Percentiles rank a stretch among this genome's conserved stretches.
Conservation (phyloP, 1,140 invertebrate species). For the Lucilia sericata region DNA sequence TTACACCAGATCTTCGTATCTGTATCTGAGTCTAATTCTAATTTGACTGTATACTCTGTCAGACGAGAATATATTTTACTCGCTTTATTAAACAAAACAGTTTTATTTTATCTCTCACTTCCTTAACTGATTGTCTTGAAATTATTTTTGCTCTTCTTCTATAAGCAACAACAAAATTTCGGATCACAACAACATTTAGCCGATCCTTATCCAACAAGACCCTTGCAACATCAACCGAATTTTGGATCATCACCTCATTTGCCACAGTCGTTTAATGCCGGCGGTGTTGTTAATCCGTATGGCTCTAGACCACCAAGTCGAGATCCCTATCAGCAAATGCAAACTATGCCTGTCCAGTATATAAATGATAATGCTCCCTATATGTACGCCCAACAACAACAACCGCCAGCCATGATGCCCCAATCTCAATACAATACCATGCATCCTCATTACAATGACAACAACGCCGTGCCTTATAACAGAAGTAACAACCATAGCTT, state of each 20-base stretch:
- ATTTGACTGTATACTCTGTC: no score
- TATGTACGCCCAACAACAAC: constrained; percentile 56
- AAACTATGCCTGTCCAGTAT: constrained; percentile 62
- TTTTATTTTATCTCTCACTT: not conserved
- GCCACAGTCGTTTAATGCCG: constrained; percentile 66
- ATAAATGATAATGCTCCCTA: constrained; percentile 66
- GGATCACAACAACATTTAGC: constrained; percentile 73
- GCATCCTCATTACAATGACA: constrained; percentile 63
- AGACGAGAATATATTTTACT: no score
- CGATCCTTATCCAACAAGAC: constrained; percentile 61
- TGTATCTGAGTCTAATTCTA: no score
- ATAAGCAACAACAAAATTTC: constrained; percentile 59
- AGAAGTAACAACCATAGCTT: constrained; percentile 54
- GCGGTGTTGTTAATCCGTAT: constrained; percentile 56
- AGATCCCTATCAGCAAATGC: constrained; percentile 64
- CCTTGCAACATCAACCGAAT: constrained; percentile 63
- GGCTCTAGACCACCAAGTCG: constrained; percentile 65
- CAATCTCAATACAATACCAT: constrained; percentile 45
- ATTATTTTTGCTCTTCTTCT: not conserved
- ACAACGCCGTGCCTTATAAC: constrained; percentile 57
- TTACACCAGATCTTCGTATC: not conserved
- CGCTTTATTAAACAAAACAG: no score
- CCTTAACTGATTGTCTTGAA: not conserved
- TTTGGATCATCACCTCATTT: constrained; percentile 74
- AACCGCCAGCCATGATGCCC: constrained; percentile 45